These are phyloP conservation scores for Pterobdella sp. DNA, from an alignment of 2,888 invertebrate species.

Conservation along the genomic window DNA sequence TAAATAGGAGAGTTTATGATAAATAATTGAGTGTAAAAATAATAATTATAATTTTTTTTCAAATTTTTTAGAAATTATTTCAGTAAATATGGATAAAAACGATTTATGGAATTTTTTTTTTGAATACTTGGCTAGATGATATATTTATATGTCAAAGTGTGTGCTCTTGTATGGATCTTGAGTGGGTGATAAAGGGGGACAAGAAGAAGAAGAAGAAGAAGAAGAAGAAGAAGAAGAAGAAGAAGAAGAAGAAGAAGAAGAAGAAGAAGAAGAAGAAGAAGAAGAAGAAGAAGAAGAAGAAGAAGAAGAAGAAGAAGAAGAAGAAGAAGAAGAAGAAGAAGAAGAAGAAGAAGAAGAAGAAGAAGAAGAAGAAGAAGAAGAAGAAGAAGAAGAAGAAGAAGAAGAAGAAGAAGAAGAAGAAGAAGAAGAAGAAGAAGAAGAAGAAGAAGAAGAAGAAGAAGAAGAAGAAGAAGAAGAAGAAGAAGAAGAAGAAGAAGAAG, in stretches of 20 bases:
- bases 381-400: constrained; percentile 1
- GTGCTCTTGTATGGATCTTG: no score
- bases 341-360: not conserved
- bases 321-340: constrained; percentile 10
- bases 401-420: constrained; percentile 18
- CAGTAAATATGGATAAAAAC: no score
- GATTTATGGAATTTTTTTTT: no score
- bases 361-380: not conserved
- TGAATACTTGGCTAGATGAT: no score
- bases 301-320: constrained; percentile 16
- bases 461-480: not conserved
- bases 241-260: constrained; percentile 1
- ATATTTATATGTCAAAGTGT: no score
- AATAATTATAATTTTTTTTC: no score
- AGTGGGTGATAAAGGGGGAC: no score
- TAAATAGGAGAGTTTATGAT: no score
- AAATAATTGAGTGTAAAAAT: no score
- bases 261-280: constrained; percentile 1
- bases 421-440: constrained; percentile 16
- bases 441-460: constrained; percentile 10
- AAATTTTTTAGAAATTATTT: no score
- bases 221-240: not conserved
- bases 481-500: not conserved
- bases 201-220: not conserved
- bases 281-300: constrained; percentile 5